Evolutionary conservation across 53 echinoderm and acorn worm genomes (phyloP).

Genomic region (Pentamera pediparva): DNA sequence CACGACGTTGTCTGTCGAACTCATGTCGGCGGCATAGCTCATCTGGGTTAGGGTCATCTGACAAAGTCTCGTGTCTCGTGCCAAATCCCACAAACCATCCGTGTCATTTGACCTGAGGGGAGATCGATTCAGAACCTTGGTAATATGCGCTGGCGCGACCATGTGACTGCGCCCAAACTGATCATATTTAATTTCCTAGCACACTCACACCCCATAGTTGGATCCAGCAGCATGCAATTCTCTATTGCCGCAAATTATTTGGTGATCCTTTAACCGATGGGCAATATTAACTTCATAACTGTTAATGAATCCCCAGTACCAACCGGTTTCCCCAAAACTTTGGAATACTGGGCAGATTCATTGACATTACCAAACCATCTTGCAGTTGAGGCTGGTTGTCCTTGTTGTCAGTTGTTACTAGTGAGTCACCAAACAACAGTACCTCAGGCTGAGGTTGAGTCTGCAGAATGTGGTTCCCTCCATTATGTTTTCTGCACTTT

Average conservation of each 20-base stretch:
- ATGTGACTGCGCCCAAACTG: slow-evolving; percentile 62
- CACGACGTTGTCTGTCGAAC: slow-evolving; percentile 54
- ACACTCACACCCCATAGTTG: slow-evolving; percentile 14
- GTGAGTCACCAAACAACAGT: neutral
- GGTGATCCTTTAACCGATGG: slow-evolving; percentile 17
- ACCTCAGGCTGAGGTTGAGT: neutral
- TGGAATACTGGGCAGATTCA: slow-evolving; percentile 56
- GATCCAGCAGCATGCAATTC: slow-evolving; percentile 42
- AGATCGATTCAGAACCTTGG: slow-evolving; percentile 34
- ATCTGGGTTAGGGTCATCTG: slow-evolving; percentile 58
- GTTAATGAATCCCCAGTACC: slow-evolving; percentile 55
- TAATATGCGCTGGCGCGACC: slow-evolving; percentile 42
- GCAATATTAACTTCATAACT: slow-evolving; percentile 48
- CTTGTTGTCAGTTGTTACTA: neutral
- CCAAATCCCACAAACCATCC: slow-evolving; percentile 45
- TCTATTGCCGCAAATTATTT: slow-evolving; percentile 30
- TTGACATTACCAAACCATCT: slow-evolving; percentile 42
- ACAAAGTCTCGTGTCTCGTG: slow-evolving; percentile 64
- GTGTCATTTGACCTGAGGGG: slow-evolving; percentile 26
- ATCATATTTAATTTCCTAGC: slow-evolving; percentile 36
- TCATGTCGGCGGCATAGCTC: slow-evolving; percentile 56
- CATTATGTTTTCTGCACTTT: too few species aligned
- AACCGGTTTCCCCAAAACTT: slow-evolving; percentile 54
- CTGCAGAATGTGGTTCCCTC: too few species aligned
- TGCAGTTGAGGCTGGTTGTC: neutral